Base-by-base conservation (phyloP, 2,888 invertebrate genomes). In the Drosophila mimetica region DNA sequence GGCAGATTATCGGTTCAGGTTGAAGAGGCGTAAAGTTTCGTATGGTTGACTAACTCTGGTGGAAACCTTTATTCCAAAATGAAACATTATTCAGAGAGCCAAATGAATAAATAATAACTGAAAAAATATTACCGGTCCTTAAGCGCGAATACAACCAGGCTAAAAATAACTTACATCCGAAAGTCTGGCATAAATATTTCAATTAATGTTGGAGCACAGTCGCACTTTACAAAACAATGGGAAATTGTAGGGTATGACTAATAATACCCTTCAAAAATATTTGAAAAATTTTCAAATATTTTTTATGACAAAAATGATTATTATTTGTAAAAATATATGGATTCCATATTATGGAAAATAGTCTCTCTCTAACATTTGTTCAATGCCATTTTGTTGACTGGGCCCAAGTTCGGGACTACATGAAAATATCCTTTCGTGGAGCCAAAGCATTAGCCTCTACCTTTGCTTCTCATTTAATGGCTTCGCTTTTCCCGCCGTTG, bases 391-490 rank as follows among this genome's bases (percentile, higher is more conserved):
- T 5, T 2, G 2, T 41, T 20, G 20, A 28, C 25, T 28, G 25
- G 2, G 8, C 25, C 44, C 16, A 16, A 46, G 16, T 30, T 16
- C 30, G 18, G 11, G 30, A 16, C 28, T 2, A 11, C 9, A 11
- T 13, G 16, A 46, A 36, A 36, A 42, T 50, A 63, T 63, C 50
- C 64, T 36, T 36, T 64, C 22, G 22, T 13, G 64, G 22, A 7
- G 28, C 22, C 8, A 34, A 42, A 20, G 30, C 41, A 6, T 42
- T 58, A n/a, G 59, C 11, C 34, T 50, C 28, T 22, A 71, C 39
- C 54, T 72, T 73, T 74, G 66, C 66, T 58, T 58, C 71, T 74
- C 84, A 70, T 78, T 82, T 87, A 82, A 84, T 84, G 79, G 83
- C 76, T 76, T 75, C 41, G 46, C 50, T 48, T 22, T 16, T 39